Evolutionary conservation across 2,113 vertebrate species (phyloP).

Genomic region (Chunga burmeisteri): DNA sequence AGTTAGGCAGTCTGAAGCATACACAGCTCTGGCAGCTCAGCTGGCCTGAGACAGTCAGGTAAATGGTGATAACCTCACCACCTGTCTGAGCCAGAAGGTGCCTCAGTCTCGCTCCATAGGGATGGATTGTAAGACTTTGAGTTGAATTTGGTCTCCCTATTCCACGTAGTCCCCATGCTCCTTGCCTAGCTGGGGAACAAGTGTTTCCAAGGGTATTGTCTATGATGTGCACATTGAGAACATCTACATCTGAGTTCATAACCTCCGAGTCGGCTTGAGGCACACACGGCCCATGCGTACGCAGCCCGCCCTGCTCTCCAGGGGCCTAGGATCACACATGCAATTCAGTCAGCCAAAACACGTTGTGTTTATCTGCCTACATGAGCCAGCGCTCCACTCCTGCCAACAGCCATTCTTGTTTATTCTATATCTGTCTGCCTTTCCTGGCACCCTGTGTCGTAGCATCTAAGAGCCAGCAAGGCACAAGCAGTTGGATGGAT

Average conservation of each 20-base stretch:
- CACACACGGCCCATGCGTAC: fast-evolving
- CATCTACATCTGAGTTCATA: background rate
- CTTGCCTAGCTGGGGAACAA: background rate
- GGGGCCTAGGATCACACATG: background rate
- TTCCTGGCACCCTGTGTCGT: background rate
- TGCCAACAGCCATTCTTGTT: constrained; percentile 12
- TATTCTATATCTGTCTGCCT: background rate
- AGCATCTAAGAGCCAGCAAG: background rate
- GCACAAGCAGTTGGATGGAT: background rate
- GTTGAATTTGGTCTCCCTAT: background rate
- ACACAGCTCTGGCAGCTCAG: background rate
- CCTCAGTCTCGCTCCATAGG: background rate
- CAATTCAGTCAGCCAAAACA: background rate
- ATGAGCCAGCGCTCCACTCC: background rate
- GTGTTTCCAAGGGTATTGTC: background rate
- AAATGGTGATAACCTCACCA: background rate
- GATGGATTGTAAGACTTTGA: background rate
- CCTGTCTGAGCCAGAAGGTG: background rate
- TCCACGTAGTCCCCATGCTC: background rate
- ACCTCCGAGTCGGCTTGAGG: background rate
- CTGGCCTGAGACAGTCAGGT: background rate
- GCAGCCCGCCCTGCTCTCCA: fast-evolving
- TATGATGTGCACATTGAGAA: background rate
- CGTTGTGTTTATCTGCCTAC: background rate
- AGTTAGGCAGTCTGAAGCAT: background rate